Percentiles rank a stretch among this genome's conserved stretches.
These are phyloP conservation scores for Pomatostomus ruficeps DNA, from an alignment of 2,113 vertebrate species.

Conservation along the genomic window DNA sequence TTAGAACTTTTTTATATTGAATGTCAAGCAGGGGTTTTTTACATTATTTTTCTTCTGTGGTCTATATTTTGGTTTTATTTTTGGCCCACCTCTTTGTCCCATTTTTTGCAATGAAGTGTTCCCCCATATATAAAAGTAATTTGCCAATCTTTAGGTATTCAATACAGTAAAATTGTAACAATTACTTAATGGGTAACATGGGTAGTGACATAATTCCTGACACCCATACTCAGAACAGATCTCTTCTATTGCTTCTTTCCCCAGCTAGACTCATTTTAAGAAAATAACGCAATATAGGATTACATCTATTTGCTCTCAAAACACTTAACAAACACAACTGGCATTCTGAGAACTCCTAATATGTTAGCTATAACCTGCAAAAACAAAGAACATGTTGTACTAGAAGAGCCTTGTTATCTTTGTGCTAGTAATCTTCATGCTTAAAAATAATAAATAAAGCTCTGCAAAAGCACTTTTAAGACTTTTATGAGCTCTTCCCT, in stretches of 20 bases:
- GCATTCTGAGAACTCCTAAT: conserved; percentile 71
- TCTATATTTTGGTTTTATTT: not conserved
- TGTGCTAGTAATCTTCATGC: conserved; percentile 41
- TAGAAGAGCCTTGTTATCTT: conserved; percentile 65
- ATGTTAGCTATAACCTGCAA: conserved; percentile 70
- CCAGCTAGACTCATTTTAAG: conserved; percentile 16
- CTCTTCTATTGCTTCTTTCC: not conserved
- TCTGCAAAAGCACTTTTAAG: conserved; percentile 53
- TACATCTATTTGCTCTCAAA: conserved; percentile 62
- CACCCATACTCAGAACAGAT: not conserved
- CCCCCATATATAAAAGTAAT: not conserved
- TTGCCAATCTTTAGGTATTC: not conserved
- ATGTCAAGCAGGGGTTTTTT: not conserved
- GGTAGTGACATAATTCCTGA: not conserved
- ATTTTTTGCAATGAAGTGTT: not conserved
- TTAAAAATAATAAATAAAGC: conserved; percentile 63
- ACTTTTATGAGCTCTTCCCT: conserved; percentile 47
- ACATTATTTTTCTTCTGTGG: not conserved
- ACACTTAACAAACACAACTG: conserved; percentile 70
- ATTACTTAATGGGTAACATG: not conserved
- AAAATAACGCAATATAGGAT: conserved; percentile 44
- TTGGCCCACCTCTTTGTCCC: not conserved
- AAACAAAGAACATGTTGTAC: conserved; percentile 73
- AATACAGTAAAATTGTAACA: not conserved
- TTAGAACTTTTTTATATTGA: not conserved